Evolutionary conservation across 2,113 vertebrate genomes (phyloP), one percentile per base, ranked within the genome.

Genomic region (Malurus alboscapulatus): DNA sequence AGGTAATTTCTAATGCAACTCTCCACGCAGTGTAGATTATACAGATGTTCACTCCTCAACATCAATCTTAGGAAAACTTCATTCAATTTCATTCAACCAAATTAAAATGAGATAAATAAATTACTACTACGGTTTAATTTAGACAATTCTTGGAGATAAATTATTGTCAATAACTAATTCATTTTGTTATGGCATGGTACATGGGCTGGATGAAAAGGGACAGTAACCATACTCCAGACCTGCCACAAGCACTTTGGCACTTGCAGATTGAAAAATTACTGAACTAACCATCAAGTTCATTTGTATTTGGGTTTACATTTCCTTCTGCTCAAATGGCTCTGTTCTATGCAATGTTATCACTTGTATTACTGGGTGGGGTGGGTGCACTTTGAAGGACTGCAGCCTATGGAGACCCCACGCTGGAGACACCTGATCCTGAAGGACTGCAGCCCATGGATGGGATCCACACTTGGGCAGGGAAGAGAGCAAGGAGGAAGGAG

Each of bases 401-500:
- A 45, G 27, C 9, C 11, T 38, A 5, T 21, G 40, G 40, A 62
- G 15, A 4, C 1, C 9, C 25, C 38, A 12, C 5, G 0, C 2
- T 12, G 12, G 6, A 79, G 7, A 19, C 3, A 1, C 11, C 4
- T 55, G 27, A 17, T 62, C 36, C 48, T 30, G 21, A 58, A 62
- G 18, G 29, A 61, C 42, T 47, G 69, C n/a, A 40, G 42, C 12
- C 27, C 24, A 7, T 0, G 6, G 42, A 10, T 61, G 19, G 12
- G 26, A 40, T 36, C 24, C 50, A 15, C 27, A 36, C 18, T 14
- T 12, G 9, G 27, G 22, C 32, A 84, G 27, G 9, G 7, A 55
- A 73, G 27, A 72, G 3, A 30, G 9, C 1, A 27, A 69, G 27
- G 55, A 82, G 15, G 25, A 82, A 42, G 36, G 30, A 42, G 7